Percentiles rank a stretch among this genome's conserved stretches.
phyloP scores from a whole-genome alignment of 2,888 invertebrate genomes.

The Nemapogon koenigi region DNA sequence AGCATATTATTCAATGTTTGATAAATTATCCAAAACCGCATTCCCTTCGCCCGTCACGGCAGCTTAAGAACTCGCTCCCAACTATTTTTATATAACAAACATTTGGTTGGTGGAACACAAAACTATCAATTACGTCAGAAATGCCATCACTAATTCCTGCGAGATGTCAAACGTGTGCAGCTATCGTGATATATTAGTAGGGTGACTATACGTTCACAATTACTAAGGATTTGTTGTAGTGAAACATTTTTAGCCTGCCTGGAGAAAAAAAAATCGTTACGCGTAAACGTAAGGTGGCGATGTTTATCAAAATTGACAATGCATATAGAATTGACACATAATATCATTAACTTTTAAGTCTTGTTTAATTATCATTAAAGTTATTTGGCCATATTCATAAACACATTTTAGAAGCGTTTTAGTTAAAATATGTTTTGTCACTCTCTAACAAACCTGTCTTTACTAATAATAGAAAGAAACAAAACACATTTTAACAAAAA shows the following conservation, averaged over 20 bases:
- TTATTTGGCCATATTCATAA: too few relatives aligned
- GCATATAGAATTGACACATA: neutral
- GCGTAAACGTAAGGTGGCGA: too few relatives aligned
- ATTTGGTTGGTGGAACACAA: neutral
- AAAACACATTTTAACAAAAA: too few relatives aligned
- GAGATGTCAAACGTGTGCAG: constrained; percentile 7
- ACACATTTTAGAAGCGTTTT: too few relatives aligned
- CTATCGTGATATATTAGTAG: constrained; percentile 1
- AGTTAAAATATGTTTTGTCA: too few relatives aligned
- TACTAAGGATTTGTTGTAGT: too few relatives aligned
- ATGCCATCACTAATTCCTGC: constrained; percentile 7
- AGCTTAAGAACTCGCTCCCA: neutral
- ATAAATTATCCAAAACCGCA: constrained; percentile 3
- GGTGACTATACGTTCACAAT: constrained; percentile 3
- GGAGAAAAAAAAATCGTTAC: too few relatives aligned
- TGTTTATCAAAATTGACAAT: neutral
- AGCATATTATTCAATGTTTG: too few relatives aligned
- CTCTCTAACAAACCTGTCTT: too few relatives aligned
- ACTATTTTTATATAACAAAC: constrained; percentile 1
- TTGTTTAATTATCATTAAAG: too few relatives aligned
- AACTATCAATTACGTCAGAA: constrained; percentile 7
- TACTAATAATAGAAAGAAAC: too few relatives aligned
- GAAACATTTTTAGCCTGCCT: too few relatives aligned
- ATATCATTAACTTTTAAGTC: neutral
- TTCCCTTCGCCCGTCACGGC: neutral